Conservation (phyloP, 2,888 invertebrate genomes). For the Proisotoma minuta region DNA sequence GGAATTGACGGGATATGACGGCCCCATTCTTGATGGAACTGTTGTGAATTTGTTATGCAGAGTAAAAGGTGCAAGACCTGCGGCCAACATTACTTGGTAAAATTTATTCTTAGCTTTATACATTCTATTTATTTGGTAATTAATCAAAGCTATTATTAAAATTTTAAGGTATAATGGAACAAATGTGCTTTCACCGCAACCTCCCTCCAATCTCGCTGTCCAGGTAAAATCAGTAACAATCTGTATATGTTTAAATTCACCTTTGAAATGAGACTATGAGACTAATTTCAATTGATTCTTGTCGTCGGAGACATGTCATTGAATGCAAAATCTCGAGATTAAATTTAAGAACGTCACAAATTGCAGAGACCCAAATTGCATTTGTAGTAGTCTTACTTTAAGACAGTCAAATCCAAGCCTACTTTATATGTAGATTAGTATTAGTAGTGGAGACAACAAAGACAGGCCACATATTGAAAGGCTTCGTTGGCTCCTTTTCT, state of each 20-base stretch:
- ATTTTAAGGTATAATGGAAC: constrained; percentile 79
- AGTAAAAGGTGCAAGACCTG: constrained; percentile 74
- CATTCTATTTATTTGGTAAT: too few relatives aligned
- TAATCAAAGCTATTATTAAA: too few relatives aligned
- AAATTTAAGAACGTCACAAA: too few relatives aligned
- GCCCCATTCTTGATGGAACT: constrained; percentile 74
- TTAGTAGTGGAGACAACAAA: neutral
- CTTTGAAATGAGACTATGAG: too few relatives aligned
- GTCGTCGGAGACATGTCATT: neutral
- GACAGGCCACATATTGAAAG: constrained; percentile 5
- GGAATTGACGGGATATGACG: constrained; percentile 68
- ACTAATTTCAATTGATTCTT: neutral
- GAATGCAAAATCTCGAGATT: constrained; percentile 4
- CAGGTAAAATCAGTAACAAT: constrained; percentile 42
- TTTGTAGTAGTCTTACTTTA: too few relatives aligned
- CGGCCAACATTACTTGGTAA: constrained; percentile 77
- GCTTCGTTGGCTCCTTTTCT: neutral
- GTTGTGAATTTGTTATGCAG: constrained; percentile 71
- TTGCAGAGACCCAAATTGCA: too few relatives aligned
- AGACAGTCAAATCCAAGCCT: neutral
- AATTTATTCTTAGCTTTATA: too few relatives aligned
- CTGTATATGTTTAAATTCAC: neutral
- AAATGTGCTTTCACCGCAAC: constrained; percentile 49
- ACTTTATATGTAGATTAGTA: constrained; percentile 9
- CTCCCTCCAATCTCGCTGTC: constrained; percentile 48